Evolutionary conservation across 2,797 vertebrate genomes (phyloP), one percentile per base, ranked within the genome.

Genomic region (Falco peregrinus): DNA sequence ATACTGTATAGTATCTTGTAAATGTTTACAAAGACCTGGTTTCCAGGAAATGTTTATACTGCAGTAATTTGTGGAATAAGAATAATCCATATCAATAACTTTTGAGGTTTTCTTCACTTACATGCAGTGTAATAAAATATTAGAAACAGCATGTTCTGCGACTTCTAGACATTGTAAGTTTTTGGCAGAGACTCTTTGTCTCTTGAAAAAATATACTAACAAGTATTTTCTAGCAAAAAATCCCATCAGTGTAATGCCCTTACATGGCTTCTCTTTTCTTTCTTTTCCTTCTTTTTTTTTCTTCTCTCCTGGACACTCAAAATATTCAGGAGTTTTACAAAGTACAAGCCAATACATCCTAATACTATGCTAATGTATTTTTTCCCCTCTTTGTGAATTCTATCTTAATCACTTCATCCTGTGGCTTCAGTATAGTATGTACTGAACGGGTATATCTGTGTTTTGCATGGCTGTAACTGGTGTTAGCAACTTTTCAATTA

Each of bases 171-270:
- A 43, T 85, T 90, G 41, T 67, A 90, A 48, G 29, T 61, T 90
- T 89, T 83, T 90, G 21, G 37, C 35, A 92, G 70, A 89, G 9
- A 24, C 35, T 28, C 11, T 57, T 53, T 79, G 80, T 28, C 35
- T 78, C 41, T 71, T 84, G 39, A 92, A 95, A 94, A 74, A 67
- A 79, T 70, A 81, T 29, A 50, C 26, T 69, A 71, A 56, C 29
- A 63, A 90, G 33, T 94, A 16, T 78, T 96, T 97, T 95, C 53
- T 95, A 82, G 17, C 31, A 71, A 59, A 93, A 92, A 73, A 22
- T 60, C 4, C 24, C 45, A 81, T 79, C 9, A 75, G 19, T 67
- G 16, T 39, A 92, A 68, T 80, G 10, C 7, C 13, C 16, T 95
- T 88, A 68, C 21, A 76, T 78, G 50, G 10, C 13, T 86, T 84